These are phyloP conservation scores for Chaetodon trifascialis DNA, from an alignment of 2,113 vertebrate species.

Conservation along the genomic window DNA sequence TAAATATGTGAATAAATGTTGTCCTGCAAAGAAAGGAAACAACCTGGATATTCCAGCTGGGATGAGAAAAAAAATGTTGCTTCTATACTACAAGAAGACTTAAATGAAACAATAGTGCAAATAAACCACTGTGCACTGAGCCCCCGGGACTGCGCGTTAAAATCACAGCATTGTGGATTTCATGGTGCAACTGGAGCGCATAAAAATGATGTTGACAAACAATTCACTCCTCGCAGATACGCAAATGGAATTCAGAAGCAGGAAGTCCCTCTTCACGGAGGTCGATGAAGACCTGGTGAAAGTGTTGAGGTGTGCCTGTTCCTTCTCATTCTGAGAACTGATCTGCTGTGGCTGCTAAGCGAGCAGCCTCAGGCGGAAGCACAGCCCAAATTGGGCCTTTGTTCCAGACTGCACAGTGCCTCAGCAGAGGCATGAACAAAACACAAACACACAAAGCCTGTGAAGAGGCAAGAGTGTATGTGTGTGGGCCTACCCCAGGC, in stretches of 20 bases:
- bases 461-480: constrained; percentile 58
- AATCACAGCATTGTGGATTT: constrained; percentile 20
- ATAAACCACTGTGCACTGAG: constrained; percentile 13
- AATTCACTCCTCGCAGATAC: constrained; percentile 14
- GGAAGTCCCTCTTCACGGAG: constrained; percentile 4
- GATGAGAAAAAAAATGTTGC: constrained; percentile 1
- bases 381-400: constrained; percentile 64
- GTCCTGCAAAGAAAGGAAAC: background rate
- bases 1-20: constrained; percentile 6
- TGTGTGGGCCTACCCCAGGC: constrained; percentile 69
- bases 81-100: constrained; percentile 28
- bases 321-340: constrained; percentile 24
- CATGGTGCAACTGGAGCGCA: background rate
- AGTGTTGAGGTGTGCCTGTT: constrained; percentile 42
- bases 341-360: constrained; percentile 53
- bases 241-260: constrained; percentile 25
- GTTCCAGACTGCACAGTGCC: constrained; percentile 65
- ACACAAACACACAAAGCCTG: constrained; percentile 76
- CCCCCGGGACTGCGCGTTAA: constrained; percentile 13
- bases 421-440: constrained; percentile 67
- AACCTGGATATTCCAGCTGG: background rate
- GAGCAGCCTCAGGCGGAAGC: constrained; percentile 66
- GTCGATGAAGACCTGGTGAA: constrained; percentile 18
- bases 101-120: constrained; percentile 37
- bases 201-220: constrained; percentile 24